Evolutionary conservation across 2,797 vertebrate genomes (phyloP).

Genomic region (Alauda arvensis): DNA sequence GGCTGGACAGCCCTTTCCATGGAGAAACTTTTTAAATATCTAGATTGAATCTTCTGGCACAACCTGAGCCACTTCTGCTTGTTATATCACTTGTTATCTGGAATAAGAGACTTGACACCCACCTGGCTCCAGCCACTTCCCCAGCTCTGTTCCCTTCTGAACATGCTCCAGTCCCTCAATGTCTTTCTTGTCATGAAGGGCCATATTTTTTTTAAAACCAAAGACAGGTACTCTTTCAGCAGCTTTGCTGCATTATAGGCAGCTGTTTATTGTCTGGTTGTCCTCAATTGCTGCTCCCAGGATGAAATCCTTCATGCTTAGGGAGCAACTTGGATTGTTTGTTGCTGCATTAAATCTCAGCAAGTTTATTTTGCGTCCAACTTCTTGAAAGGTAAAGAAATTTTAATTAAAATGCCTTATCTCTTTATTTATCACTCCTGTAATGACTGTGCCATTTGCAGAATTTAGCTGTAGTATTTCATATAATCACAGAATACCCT

Average conservation of each 20-base stretch:
- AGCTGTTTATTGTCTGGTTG: neutral
- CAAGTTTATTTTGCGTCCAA: neutral
- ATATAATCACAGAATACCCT: neutral
- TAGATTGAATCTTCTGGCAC: no score
- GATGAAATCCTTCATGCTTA: neutral
- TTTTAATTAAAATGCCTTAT: neutral
- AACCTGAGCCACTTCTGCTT: neutral
- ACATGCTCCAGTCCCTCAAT: neutral
- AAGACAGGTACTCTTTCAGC: neutral
- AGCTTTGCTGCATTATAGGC: neutral
- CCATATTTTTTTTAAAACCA: neutral
- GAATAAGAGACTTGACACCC: accelerated
- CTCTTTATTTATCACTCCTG: neutral
- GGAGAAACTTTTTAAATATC: neutral
- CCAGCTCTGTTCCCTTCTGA: neutral
- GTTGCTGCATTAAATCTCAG: neutral
- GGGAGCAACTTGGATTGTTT: neutral
- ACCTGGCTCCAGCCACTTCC: neutral
- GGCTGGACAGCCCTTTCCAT: neutral
- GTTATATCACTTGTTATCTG: neutral
- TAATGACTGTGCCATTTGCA: neutral
- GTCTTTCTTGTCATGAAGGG: neutral
- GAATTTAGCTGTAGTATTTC: neutral
- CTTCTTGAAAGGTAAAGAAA: neutral
- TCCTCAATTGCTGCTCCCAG: neutral